Conservation (phyloP, 2,888 invertebrate genomes). For the Temnothorax rugatulus region DNA sequence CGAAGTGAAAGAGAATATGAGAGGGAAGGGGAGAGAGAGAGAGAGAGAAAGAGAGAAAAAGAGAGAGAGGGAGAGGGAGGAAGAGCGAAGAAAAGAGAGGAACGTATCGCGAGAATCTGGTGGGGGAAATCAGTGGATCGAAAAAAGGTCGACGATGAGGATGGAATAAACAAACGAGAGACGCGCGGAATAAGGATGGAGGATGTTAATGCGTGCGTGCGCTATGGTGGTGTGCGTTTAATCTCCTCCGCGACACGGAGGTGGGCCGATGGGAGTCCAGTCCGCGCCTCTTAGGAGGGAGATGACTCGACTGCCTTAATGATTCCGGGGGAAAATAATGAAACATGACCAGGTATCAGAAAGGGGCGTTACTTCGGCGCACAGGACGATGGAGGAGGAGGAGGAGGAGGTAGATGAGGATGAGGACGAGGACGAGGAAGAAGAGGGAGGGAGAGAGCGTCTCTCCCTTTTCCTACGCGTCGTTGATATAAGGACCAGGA, state of each 20-base stretch:
- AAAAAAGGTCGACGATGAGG: constrained; percentile 43
- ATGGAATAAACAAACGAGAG: constrained; percentile 45
- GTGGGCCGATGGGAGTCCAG: constrained; percentile 72
- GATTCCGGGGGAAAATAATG: constrained; percentile 83
- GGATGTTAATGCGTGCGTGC: constrained; percentile 48
- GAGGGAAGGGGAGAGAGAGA: background rate
- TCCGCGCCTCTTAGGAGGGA: constrained; percentile 74
- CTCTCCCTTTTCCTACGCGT: constrained; percentile 72
- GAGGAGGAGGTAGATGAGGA: background rate
- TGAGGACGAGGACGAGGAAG: constrained; percentile 7
- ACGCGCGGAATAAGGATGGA: constrained; percentile 35
- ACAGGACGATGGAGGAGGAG: constrained; percentile 27
- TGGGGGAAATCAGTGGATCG: constrained; percentile 55
- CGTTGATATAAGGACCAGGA: constrained; percentile 76
- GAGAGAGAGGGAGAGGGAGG: background rate
- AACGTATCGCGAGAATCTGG: constrained; percentile 29
- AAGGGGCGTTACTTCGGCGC: constrained; percentile 78
- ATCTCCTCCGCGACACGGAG: constrained; percentile 69
- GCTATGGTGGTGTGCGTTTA: constrained; percentile 69
- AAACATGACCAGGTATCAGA: constrained; percentile 82
- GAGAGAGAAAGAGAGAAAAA: background rate
- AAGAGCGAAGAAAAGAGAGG: background rate
- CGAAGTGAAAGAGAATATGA: constrained; percentile 10
- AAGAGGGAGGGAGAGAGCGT: constrained; percentile 43
- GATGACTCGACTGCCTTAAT: constrained; percentile 81